Conservation (phyloP, 2,888 invertebrate genomes). For the Steinernema carpocapsae region DNA sequence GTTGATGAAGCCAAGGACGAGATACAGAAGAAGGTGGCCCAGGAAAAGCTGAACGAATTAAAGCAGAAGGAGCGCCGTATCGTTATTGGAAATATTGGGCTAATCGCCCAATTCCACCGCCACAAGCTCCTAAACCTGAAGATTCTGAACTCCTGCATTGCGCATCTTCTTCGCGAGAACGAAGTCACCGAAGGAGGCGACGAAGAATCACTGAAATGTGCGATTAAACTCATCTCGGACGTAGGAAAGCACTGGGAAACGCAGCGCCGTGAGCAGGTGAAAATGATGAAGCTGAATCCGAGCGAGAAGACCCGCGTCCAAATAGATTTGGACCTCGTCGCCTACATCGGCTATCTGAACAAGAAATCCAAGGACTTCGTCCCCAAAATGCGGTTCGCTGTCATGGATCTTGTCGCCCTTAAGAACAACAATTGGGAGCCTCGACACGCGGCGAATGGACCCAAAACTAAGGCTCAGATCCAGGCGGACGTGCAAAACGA, state of each 20-base stretch:
- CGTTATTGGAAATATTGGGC: slow-evolving; percentile 46
- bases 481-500: background rate
- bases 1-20: slow-evolving; percentile 38
- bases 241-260: background rate
- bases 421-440: background rate
- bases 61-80: slow-evolving; percentile 38
- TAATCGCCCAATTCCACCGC: slow-evolving; percentile 51
- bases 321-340: background rate
- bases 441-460: background rate
- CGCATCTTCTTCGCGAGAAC: background rate
- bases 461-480: background rate
- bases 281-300: background rate
- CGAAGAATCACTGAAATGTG: background rate
- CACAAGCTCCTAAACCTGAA: slow-evolving; percentile 26
- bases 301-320: background rate
- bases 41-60: slow-evolving; percentile 38
- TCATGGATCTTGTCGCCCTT: background rate
- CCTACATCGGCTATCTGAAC: background rate
- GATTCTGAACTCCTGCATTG: slow-evolving; percentile 36
- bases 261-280: background rate
- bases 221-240: too few species aligned
- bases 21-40: slow-evolving; percentile 43
- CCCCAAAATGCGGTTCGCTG: background rate
- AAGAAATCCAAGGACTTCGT: background rate
- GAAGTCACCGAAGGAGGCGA: background rate